A percentile compares a stretch with the other conserved stretches of the same genome.
Evolutionary conservation across 2,113 vertebrate species (phyloP).

Genomic region (Mola mola): DNA sequence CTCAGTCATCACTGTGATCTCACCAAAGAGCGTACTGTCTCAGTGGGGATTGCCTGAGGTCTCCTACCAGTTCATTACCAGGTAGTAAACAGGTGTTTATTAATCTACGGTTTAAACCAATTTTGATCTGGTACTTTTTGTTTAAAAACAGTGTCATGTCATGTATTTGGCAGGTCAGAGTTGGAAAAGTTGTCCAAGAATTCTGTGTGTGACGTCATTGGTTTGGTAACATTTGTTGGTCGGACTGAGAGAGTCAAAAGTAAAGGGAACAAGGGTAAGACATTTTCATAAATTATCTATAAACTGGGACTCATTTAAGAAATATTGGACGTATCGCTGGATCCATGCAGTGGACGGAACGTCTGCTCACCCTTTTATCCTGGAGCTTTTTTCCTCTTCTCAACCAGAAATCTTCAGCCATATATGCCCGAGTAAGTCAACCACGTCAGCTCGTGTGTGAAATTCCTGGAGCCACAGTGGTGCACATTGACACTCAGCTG

Average conservation of each 20-base stretch:
- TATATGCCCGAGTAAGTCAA: constrained; percentile 87
- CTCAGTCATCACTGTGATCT: constrained; percentile 85
- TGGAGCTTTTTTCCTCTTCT: constrained; percentile 93
- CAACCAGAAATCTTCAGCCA: constrained; percentile 91
- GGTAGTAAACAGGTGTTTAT: constrained; percentile 71
- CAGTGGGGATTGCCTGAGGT: constrained; percentile 90
- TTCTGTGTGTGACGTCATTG: constrained; percentile 87
- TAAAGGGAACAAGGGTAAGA: constrained; percentile 79
- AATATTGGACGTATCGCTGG: constrained; percentile 93
- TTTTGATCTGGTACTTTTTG: not conserved
- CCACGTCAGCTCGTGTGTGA: not conserved
- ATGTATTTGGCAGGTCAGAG: constrained; percentile 81
- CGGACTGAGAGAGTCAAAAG: constrained; percentile 87
- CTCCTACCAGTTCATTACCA: constrained; percentile 84
- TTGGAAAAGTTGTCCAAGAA: constrained; percentile 81
- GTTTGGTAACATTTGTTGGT: constrained; percentile 91
- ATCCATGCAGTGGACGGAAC: constrained; percentile 89
- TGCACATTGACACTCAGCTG: not conserved
- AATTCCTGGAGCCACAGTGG: not conserved
- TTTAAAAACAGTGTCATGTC: not conserved
- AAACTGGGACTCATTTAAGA: constrained; percentile 59
- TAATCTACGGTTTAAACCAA: not conserved
- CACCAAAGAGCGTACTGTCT: constrained; percentile 83
- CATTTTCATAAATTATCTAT: not conserved
- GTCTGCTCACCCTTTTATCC: constrained; percentile 85